phyloP scores from a whole-genome alignment of 2,888 invertebrate species.

The Cremastinae sp. region DNA sequence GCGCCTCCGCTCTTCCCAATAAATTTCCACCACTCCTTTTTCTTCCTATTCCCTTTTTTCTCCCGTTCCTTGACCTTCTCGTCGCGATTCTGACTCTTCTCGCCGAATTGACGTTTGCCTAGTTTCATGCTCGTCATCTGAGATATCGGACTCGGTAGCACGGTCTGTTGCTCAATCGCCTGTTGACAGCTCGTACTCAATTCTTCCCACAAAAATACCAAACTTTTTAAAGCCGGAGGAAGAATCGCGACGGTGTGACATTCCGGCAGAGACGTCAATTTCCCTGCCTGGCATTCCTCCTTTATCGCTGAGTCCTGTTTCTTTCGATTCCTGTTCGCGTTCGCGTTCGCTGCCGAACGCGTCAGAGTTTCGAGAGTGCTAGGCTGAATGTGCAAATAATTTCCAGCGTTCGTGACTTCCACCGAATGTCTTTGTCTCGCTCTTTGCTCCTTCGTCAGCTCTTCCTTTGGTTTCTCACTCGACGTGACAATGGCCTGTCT shows the following conservation, averaged over 20 bases:
- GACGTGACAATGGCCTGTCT: slow-evolving; percentile 79
- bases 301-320: slow-evolving; percentile 81
- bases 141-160: slow-evolving; percentile 82
- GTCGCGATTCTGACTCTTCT: slow-evolving; percentile 64
- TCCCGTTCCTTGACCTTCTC: slow-evolving; percentile 81
- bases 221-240: slow-evolving; percentile 92
- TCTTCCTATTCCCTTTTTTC: slow-evolving; percentile 81
- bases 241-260: slow-evolving; percentile 87
- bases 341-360: slow-evolving; percentile 89
- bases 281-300: slow-evolving; percentile 81
- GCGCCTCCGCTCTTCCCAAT: slow-evolving; percentile 60
- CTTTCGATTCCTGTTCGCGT: slow-evolving; percentile 86
- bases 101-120: slow-evolving; percentile 64
- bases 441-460: slow-evolving; percentile 83
- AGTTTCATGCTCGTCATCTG: slow-evolving; percentile 69
- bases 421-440: slow-evolving; percentile 92
- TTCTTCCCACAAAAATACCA: slow-evolving; percentile 95
- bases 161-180: slow-evolving; percentile 84
- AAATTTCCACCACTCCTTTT: slow-evolving; percentile 83
- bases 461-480: slow-evolving; percentile 80
- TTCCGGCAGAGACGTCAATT: slow-evolving; percentile 79
- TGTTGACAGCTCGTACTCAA: slow-evolving; percentile 86
- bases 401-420: slow-evolving; percentile 87
- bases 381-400: slow-evolving; percentile 89
- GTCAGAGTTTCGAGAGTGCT: slow-evolving; percentile 89